A percentile compares a stretch with the other conserved stretches of the same genome.
These are phyloP conservation scores for Drosophila leontia DNA, from an alignment of 1,140 invertebrate genomes.

Conservation along the genomic window DNA sequence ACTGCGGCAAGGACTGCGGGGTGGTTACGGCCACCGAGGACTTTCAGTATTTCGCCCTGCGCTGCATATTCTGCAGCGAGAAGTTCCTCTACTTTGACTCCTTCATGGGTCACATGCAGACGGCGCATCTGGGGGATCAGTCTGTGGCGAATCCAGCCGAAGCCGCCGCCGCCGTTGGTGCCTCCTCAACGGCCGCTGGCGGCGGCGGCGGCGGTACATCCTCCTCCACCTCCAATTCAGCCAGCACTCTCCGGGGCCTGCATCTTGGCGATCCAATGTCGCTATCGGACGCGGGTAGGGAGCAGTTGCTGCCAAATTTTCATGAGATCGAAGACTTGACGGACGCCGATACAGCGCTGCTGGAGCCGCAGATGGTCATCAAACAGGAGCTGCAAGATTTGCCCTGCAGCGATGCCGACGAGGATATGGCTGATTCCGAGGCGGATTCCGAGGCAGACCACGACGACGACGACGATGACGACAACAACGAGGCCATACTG, in stretches of 20 bases:
- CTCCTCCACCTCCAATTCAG: slow-evolving; percentile 3
- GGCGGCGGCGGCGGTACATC: background rate
- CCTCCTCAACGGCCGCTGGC: background rate
- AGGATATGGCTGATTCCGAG: slow-evolving; percentile 35
- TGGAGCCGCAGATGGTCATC: slow-evolving; percentile 81
- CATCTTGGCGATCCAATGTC: slow-evolving; percentile 49
- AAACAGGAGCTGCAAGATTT: slow-evolving; percentile 74
- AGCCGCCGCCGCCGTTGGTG: background rate
- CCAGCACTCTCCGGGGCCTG: slow-evolving; percentile 7
- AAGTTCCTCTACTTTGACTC: slow-evolving; percentile 83
- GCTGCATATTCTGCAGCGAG: slow-evolving; percentile 72
- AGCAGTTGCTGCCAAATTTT: slow-evolving; percentile 41
- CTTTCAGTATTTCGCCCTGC: slow-evolving; percentile 78
- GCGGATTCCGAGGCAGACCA: slow-evolving; percentile 41
- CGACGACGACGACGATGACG: slow-evolving; percentile 38
- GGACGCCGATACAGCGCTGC: slow-evolving; percentile 69
- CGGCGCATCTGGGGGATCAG: slow-evolving; percentile 59
- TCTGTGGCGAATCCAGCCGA: slow-evolving; percentile 26
- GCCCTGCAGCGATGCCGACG: slow-evolving; percentile 57
- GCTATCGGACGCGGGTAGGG: slow-evolving; percentile 15
- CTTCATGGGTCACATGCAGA: slow-evolving; percentile 81
- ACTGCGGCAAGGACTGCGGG: slow-evolving; percentile 81
- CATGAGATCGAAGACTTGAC: slow-evolving; percentile 77
- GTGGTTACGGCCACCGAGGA: slow-evolving; percentile 81
- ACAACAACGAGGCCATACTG: slow-evolving; percentile 57